These are phyloP conservation scores for Antheraea mylitta DNA, from an alignment of 1,140 invertebrate species.

Conservation along the genomic window DNA sequence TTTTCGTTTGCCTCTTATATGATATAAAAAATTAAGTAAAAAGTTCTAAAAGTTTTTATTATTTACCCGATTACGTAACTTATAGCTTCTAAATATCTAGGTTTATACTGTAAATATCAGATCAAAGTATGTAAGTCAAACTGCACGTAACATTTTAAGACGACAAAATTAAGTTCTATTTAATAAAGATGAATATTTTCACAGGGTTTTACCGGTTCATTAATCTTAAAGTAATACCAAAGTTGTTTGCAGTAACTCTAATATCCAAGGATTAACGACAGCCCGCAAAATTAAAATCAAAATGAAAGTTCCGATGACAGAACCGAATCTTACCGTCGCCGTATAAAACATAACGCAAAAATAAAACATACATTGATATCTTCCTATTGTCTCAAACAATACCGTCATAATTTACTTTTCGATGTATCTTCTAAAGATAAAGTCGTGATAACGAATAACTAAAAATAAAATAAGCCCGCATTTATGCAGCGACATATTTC, in stretches of 20 bases:
- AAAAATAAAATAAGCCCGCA: constrained; percentile 71
- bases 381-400: constrained; percentile 74
- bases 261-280: constrained; percentile 69
- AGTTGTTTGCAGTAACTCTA: constrained; percentile 54
- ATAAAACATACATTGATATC: constrained; percentile 54
- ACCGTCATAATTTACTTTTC: constrained; percentile 75
- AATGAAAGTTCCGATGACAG: constrained; percentile 43
- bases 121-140: too few species aligned
- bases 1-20: too few species aligned
- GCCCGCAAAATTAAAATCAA: constrained; percentile 64
- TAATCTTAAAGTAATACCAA: constrained; percentile 45
- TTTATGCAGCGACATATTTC: constrained; percentile 74
- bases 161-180: constrained; percentile 6
- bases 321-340: constrained; percentile 8
- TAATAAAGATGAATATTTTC: background rate
- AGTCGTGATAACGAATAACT: constrained; percentile 75
- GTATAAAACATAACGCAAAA: constrained; percentile 64
- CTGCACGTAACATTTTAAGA: too few species aligned
- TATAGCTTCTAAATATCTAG: too few species aligned
- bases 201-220: constrained; percentile 35
- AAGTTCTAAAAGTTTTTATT: too few species aligned
- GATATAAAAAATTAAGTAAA: too few species aligned
- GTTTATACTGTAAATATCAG: too few species aligned
- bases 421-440: constrained; percentile 71
- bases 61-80: too few species aligned